A percentile compares a stretch with the other conserved stretches of the same genome.
Evolutionary conservation across 2,113 vertebrate genomes (phyloP).

Genomic region (Thalassarche chlororhynchos): DNA sequence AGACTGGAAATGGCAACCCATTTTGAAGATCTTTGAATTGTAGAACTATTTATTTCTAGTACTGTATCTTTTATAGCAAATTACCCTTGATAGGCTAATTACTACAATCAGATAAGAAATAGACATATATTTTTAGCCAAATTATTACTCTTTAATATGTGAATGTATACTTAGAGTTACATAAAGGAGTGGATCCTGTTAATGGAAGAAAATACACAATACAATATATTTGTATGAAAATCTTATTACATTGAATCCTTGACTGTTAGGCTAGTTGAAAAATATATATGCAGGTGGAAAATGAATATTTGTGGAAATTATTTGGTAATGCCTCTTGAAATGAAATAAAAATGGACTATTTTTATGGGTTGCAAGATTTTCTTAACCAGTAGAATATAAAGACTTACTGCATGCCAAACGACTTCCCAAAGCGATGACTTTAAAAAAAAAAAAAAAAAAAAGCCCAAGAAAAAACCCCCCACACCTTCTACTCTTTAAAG

Average conservation of each 20-base stretch:
- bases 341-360: conserved; percentile 50
- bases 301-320: conserved; percentile 25
- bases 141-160: conserved; percentile 67
- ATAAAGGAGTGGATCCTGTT: conserved; percentile 45
- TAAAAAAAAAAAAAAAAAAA: background rate
- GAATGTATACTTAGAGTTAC: conserved; percentile 69
- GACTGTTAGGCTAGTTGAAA: conserved; percentile 50
- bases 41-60: conserved; percentile 82
- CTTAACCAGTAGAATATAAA: background rate
- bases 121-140: conserved; percentile 69
- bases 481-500: background rate
- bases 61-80: conserved; percentile 73
- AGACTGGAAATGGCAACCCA: conserved; percentile 55
- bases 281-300: conserved; percentile 36
- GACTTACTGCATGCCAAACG: background rate
- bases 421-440: background rate
- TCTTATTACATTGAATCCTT: background rate
- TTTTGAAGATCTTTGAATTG: conserved; percentile 50
- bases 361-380: conserved; percentile 42
- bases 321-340: conserved; percentile 23
- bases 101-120: conserved; percentile 65
- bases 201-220: conserved; percentile 38
- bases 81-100: conserved; percentile 57
- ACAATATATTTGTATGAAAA: conserved; percentile 53
- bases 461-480: background rate